Evolutionary conservation across 2,797 vertebrate genomes (phyloP).

Genomic region (Mergus octosetaceus): DNA sequence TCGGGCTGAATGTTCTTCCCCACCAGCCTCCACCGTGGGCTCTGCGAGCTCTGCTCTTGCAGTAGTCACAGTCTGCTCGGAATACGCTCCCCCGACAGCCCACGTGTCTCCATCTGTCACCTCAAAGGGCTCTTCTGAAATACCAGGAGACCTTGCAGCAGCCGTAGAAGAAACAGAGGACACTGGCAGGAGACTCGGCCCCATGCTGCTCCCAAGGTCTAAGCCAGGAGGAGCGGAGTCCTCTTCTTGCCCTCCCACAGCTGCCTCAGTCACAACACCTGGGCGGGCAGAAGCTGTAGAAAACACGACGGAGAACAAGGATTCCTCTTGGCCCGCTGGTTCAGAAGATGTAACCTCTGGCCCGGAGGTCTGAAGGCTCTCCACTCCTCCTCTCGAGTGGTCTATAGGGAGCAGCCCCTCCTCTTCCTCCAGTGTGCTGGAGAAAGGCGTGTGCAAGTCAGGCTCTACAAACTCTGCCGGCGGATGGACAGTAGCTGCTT

Average conservation of each 20-base stretch:
- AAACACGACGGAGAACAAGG: conserved; percentile 29
- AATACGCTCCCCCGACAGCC: conserved; percentile 11
- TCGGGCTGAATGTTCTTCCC: conserved; percentile 39
- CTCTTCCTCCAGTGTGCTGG: conserved; percentile 67
- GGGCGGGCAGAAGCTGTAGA: conserved; percentile 19
- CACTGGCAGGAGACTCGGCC: conserved; percentile 43
- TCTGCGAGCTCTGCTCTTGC: conserved; percentile 31
- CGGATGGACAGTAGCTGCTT: conserved; percentile 45
- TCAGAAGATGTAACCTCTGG: conserved; percentile 25
- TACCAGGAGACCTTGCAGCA: conserved; percentile 2
- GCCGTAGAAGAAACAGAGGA: conserved; percentile 55
- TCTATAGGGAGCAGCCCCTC: conserved; percentile 76
- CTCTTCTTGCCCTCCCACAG: conserved; percentile 62
- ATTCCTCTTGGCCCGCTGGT: conserved; percentile 26
- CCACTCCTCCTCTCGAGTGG: conserved; percentile 58
- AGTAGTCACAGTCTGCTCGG: neutral
- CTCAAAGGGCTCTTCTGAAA: conserved; percentile 35
- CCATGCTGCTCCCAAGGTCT: conserved; percentile 74
- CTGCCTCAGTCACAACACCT: neutral
- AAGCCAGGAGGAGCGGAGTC: conserved; percentile 59
- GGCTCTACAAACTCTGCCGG: conserved; percentile 65
- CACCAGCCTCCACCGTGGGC: neutral
- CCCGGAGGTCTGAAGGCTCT: neutral
- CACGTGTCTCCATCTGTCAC: conserved; percentile 22
- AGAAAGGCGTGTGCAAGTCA: conserved; percentile 42